Evolutionary conservation across 2,888 invertebrate species (phyloP), one percentile per base, ranked within the genome.

Genomic region (Melikaiella ostensackeni): DNA sequence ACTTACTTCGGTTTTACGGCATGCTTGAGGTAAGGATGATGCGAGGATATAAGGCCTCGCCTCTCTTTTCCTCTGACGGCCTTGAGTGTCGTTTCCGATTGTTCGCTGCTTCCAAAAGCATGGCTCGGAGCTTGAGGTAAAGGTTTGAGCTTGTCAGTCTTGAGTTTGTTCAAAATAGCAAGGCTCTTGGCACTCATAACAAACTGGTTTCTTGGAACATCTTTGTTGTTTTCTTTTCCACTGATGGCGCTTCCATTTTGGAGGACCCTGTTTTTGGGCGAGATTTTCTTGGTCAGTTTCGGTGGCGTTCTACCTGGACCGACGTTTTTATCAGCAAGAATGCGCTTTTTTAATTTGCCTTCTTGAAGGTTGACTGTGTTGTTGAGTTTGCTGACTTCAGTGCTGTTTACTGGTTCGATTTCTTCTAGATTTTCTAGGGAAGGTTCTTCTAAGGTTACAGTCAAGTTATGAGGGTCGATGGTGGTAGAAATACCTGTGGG

Each of bases 91-190:
- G 82, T 74, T 21, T 85, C 76, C 19, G 85, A 75, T 21, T 81
- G 76, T 21, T 79, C 82, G 6, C 38, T 55, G 33, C 4, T 50
- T 46, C 50, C 11, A 27, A 50, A 70, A 50, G 30, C n/a, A 55
- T 80, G 80, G 5, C 70, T 84, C 1, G 82, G 78, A 2, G 79
- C 38, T 59, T 78, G 66, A 21, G 83, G 75, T 35, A 79, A 74
- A 8, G 77, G 74, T 77, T 85, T 88, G 24, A 82, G 55, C 76
- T 83, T 86, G 9, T 88, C 88, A 24, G 83, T 84, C 77, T 90
- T 91, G 21, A 91, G 74, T 81, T 88, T 90, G 78, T 91, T 91
- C 57, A 91, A 78, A 83, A 91, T 89, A 11, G 90, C 89, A 11
- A 90, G 80, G 79, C 88, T 90, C 75, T 89, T 91, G 13, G 89